Conservation (phyloP, 2,888 invertebrate species). For the Noctua janthe region DNA sequence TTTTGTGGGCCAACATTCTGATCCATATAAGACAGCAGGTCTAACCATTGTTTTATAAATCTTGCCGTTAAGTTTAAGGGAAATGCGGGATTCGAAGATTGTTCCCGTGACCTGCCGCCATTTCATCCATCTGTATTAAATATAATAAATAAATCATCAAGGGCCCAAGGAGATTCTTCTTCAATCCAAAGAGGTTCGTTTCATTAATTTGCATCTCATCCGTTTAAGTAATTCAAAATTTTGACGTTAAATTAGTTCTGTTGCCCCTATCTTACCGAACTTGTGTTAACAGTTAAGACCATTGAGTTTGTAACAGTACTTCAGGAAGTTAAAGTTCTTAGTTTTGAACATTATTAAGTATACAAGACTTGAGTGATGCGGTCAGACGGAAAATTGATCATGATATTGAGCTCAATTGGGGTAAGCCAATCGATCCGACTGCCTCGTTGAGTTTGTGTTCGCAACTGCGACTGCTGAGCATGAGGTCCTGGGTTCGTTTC, state of each 20-base stretch:
- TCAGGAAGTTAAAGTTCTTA: neutral
- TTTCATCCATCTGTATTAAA: no score
- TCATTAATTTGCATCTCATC: neutral
- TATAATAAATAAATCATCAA: neutral
- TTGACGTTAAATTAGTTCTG: conserved; percentile 17
- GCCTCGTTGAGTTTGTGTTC: neutral
- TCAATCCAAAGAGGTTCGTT: neutral
- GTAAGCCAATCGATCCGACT: neutral
- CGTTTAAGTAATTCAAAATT: conserved; percentile 11
- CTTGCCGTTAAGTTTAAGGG: no score
- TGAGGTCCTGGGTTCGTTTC: neutral
- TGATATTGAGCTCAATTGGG: conserved; percentile 5
- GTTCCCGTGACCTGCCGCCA: no score
- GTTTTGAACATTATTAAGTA: neutral
- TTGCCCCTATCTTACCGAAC: conserved; percentile 1
- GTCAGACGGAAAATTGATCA: neutral
- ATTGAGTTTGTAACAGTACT: conserved; percentile 11
- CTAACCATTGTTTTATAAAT: no score
- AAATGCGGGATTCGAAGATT: no score
- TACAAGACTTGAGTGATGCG: conserved; percentile 8
- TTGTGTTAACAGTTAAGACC: conserved; percentile 8
- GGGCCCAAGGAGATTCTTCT: neutral
- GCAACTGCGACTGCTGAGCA: neutral
- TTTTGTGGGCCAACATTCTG: no score
- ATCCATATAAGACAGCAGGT: no score